Evolutionary conservation across 2,888 invertebrate species (phyloP).

Genomic region (Cryptocephalus primarius): DNA sequence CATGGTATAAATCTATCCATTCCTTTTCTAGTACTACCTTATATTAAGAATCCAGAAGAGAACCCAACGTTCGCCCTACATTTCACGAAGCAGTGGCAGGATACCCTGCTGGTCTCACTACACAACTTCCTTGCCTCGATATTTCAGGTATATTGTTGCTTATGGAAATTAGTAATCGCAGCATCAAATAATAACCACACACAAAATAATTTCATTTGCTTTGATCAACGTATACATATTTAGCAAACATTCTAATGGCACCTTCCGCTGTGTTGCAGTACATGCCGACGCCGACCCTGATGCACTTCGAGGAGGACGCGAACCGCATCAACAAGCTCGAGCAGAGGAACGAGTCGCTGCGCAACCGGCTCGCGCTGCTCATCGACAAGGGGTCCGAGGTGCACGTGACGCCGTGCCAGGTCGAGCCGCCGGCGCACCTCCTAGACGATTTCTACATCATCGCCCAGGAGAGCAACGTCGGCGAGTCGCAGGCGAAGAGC

Average conservation of each 20-base stretch:
- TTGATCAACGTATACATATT: too few species aligned
- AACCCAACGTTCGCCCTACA: slow-evolving; percentile 77
- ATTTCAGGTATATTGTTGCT: slow-evolving; percentile 45
- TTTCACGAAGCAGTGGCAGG: slow-evolving; percentile 92
- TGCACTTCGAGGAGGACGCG: slow-evolving; percentile 79
- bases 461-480: slow-evolving; percentile 56
- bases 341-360: slow-evolving; percentile 70
- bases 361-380: slow-evolving; percentile 43
- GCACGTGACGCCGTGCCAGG: slow-evolving; percentile 48
- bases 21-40: slow-evolving; percentile 69
- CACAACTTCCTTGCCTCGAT: slow-evolving; percentile 90
- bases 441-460: slow-evolving; percentile 89
- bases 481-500: slow-evolving; percentile 62
- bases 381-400: slow-evolving; percentile 36
- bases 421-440: slow-evolving; percentile 65
- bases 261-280: slow-evolving; percentile 43
- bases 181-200: too few species aligned
- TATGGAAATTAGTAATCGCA: too few species aligned
- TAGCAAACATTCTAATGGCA: too few species aligned
- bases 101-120: slow-evolving; percentile 79
- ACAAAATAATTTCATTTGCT: too few species aligned
- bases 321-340: slow-evolving; percentile 68
- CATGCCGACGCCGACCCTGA: slow-evolving; percentile 76
- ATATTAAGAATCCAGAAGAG: slow-evolving; percentile 84
- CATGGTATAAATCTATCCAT: not conserved